phyloP scores from a whole-genome alignment of 1,140 invertebrate genomes.

The Tetraneura akinire region DNA sequence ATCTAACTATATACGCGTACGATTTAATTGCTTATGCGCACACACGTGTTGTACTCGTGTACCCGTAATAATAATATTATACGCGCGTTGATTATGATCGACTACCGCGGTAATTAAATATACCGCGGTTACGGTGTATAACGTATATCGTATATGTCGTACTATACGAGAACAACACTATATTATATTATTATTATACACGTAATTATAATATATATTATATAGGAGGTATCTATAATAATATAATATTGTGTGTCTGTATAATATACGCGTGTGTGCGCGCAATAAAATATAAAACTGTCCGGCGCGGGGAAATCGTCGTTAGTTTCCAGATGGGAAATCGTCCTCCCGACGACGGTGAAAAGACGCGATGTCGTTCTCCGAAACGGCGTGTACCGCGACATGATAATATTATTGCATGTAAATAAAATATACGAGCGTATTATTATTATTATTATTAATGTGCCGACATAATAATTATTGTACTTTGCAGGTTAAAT shows the following conservation, averaged over 20 bases:
- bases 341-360: background rate
- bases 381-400: background rate
- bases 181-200: background rate
- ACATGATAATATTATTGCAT: background rate
- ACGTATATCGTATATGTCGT: too few species aligned
- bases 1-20: background rate
- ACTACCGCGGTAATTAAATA: background rate
- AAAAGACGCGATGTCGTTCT: background rate
- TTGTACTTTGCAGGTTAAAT: too few species aligned
- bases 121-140: background rate
- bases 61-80: too few species aligned
- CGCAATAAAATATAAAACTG: background rate
- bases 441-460: background rate
- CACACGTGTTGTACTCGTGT: too few species aligned
- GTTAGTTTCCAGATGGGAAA: slow-evolving; percentile 1
- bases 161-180: background rate
- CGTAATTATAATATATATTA: background rate
- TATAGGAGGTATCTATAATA: background rate
- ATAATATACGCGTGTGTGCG: background rate
- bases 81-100: background rate
- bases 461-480: too few species aligned
- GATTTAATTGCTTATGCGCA: background rate
- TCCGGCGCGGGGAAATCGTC: background rate
- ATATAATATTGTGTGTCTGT: background rate
- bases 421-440: background rate